phyloP scores from a whole-genome alignment of 1,140 invertebrate species.

The Vollenhovia emeryi region DNA sequence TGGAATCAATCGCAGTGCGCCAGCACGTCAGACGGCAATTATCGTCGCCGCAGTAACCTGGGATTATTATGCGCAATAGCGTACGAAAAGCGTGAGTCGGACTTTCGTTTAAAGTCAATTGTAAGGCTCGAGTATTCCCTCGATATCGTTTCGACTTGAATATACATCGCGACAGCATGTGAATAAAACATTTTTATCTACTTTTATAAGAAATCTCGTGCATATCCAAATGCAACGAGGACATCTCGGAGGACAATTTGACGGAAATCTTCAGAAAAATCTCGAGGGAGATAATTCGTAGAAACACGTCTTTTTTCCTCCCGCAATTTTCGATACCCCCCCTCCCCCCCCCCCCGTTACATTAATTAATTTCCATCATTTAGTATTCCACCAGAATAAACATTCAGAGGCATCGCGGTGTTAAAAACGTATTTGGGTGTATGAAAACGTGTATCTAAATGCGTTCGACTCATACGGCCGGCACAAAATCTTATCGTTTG shows the following conservation, averaged over 20 bases:
- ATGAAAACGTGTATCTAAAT: background rate
- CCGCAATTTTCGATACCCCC: background rate
- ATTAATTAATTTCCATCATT: background rate
- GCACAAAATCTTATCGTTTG: constrained; percentile 24
- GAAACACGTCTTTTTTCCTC: background rate
- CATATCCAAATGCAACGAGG: background rate
- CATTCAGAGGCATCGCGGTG: background rate
- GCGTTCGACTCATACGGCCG: background rate
- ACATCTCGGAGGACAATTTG: background rate
- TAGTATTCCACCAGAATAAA: background rate
- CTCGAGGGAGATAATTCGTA: background rate
- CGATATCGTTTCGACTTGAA: background rate
- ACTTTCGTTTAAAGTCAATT: background rate
- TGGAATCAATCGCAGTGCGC: constrained; percentile 24
- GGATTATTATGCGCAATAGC: background rate
- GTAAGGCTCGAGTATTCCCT: background rate
- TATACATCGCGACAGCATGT: background rate
- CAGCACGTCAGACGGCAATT: constrained; percentile 24
- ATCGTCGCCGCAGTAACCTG: constrained; percentile 13
- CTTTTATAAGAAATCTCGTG: background rate
- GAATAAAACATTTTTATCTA: background rate
- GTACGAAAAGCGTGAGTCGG: background rate
- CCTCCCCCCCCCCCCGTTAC: too few species aligned
- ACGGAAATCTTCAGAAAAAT: background rate
- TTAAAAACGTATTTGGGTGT: background rate